A percentile compares a stretch with the other conserved stretches of the same genome.
These are phyloP conservation scores for Zosterops pallidus DNA, from an alignment of 2,113 vertebrate genomes.

Conservation along the genomic window DNA sequence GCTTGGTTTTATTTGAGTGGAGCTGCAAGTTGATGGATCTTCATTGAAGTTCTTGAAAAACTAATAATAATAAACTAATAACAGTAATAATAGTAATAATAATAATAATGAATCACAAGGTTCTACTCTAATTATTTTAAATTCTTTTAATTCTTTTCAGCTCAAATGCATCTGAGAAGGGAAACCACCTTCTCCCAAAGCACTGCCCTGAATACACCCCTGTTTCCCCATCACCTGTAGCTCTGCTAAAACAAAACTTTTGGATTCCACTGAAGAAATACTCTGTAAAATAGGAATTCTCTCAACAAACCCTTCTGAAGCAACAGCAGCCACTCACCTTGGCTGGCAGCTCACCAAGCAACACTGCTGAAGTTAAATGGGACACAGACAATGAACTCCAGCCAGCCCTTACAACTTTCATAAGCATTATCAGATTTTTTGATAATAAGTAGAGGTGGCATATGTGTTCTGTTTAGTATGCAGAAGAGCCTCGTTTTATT, in stretches of 20 bases:
- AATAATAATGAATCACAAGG: neutral
- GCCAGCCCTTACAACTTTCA: conserved; percentile 58
- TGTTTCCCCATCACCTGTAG: neutral
- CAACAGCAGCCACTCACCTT: neutral
- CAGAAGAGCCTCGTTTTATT: conserved; percentile 65
- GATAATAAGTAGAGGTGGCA: conserved; percentile 61
- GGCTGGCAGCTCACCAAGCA: conserved; percentile 24
- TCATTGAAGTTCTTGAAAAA: neutral
- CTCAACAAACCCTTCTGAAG: neutral
- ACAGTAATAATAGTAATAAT: too few species aligned
- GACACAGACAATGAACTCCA: conserved; percentile 54
- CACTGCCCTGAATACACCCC: accelerated
- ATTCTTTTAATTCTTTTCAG: neutral
- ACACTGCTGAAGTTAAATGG: conserved; percentile 40
- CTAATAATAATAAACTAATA: neutral
- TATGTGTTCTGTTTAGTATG: conserved; percentile 65
- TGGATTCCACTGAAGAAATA: neutral
- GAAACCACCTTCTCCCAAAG: neutral
- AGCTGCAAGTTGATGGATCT: neutral
- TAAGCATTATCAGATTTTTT: conserved; percentile 59
- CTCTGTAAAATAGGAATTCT: neutral
- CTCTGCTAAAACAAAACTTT: neutral
- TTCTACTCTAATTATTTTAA: neutral
- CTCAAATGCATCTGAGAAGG: neutral
- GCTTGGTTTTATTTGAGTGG: neutral